A percentile compares a stretch with the other conserved stretches of the same genome.
These are phyloP conservation scores for Lasius platythorax DNA, from an alignment of 2,888 invertebrate species.

Conservation along the genomic window DNA sequence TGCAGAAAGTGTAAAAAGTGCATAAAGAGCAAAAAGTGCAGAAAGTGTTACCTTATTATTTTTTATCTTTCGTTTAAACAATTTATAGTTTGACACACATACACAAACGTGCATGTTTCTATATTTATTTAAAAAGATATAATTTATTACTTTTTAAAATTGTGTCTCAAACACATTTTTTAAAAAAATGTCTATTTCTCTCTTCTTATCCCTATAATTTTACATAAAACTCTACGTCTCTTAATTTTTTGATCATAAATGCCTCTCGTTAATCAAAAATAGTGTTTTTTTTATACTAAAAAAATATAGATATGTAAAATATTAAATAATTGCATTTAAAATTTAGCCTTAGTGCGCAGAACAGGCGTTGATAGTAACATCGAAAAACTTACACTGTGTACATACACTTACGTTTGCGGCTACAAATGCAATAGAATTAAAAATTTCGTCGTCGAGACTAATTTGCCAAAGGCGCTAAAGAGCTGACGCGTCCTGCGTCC, in stretches of 20 bases:
- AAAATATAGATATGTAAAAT: background rate
- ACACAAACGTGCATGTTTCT: background rate
- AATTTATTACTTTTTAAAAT: background rate
- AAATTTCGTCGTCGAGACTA: constrained; percentile 27
- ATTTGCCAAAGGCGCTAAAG: constrained; percentile 45
- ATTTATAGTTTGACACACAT: background rate
- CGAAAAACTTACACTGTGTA: background rate
- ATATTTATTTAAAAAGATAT: background rate
- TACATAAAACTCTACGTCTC: background rate
- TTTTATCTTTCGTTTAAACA: background rate
- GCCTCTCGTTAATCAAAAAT: background rate
- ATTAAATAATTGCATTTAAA: background rate
- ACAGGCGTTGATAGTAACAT: background rate
- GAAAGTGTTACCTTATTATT: background rate
- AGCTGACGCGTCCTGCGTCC: constrained; percentile 4
- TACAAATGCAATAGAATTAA: constrained; percentile 23
- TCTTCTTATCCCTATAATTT: background rate
- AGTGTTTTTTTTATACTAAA: background rate
- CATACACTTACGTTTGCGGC: background rate
- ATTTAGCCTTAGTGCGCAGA: background rate
- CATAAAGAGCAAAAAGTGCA: too few relatives aligned
- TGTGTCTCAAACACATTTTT: background rate
- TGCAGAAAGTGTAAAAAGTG: too few relatives aligned
- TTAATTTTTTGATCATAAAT: background rate
- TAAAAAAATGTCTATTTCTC: background rate